A percentile compares a stretch with the other conserved stretches of the same genome.
Conservation (phyloP, 2,113 vertebrate species). For the Nipponia nippon region DNA sequence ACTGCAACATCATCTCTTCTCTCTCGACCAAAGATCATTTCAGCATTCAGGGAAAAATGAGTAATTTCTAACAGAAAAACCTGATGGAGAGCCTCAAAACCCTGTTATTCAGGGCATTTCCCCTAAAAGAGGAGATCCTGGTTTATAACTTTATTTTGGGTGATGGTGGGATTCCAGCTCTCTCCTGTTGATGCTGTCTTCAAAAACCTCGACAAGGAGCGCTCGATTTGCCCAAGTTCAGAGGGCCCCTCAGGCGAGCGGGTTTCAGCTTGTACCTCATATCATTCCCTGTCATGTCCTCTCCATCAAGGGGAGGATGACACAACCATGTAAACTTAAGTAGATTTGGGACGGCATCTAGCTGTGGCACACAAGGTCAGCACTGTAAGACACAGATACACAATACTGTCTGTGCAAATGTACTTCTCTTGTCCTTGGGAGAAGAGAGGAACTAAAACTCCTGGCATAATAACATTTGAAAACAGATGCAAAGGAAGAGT, state of each 20-base stretch:
- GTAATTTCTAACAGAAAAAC: background rate
- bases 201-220: background rate
- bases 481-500: background rate
- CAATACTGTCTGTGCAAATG: accelerated
- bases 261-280: background rate
- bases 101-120: background rate
- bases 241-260: accelerated
- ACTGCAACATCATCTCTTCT: accelerated
- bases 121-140: background rate
- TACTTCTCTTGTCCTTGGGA: background rate
- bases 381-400: background rate
- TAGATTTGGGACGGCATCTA: background rate
- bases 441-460: background rate
- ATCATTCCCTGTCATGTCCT: background rate
- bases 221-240: background rate
- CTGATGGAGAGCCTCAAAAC: background rate
- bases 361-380: background rate
- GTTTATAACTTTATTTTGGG: background rate
- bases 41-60: background rate
- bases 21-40: background rate
- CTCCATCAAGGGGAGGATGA: background rate
- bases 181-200: background rate
- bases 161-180: background rate
- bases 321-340: background rate
- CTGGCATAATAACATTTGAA: background rate